Base-by-base conservation (phyloP, 2,888 invertebrate species). In the Lathronympha strigana region DNA sequence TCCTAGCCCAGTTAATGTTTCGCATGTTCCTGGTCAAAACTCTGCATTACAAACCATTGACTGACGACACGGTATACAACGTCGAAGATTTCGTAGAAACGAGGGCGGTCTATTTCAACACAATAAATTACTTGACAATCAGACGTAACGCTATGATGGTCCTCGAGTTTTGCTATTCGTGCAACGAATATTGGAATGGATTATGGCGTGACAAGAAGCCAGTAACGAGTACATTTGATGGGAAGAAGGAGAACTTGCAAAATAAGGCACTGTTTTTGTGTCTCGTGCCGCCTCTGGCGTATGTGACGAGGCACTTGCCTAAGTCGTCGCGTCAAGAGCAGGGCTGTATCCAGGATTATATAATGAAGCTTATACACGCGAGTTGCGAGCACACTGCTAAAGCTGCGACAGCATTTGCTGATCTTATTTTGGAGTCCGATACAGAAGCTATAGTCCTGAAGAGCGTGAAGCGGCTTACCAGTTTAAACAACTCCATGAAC, bases 341-440 rank as follows among this genome's bases (percentile, higher is more conserved):
- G 55, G 93, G 93, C 51, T 82, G 93, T 15, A 90, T 95, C 15
- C 93, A 94, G 60, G 90, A 93, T 62, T 96, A 93, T 73, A 76
- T 93, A 33, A 84, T 90, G 64, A 95, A 94, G 74, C 72, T 95
- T 1, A 88, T 95, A 63, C 93, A 94, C 55, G 89, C 93, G 13
- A 92, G 94, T 0, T 94, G 94, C 61, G 94, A 94, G 72, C 93
- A 94, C 47, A 95, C 95, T 0, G 87, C 94, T 1, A 90, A 94
- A 66, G 83, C 94, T 0, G 93, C 93, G 9, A 95, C 95, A 66
- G 83, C 89, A 0, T 83, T 94, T 57, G 90, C 95, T 63, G 93
- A 94, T 74, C 80, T 93, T 43, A 81, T 92, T 17, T 76, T 87
- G 53, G 90, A 93, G 58, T 72, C 86, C 36, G 87, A 92, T 53